phyloP scores from a whole-genome alignment of 2,888 invertebrate species.

The Gonocerus acuteangulatus region DNA sequence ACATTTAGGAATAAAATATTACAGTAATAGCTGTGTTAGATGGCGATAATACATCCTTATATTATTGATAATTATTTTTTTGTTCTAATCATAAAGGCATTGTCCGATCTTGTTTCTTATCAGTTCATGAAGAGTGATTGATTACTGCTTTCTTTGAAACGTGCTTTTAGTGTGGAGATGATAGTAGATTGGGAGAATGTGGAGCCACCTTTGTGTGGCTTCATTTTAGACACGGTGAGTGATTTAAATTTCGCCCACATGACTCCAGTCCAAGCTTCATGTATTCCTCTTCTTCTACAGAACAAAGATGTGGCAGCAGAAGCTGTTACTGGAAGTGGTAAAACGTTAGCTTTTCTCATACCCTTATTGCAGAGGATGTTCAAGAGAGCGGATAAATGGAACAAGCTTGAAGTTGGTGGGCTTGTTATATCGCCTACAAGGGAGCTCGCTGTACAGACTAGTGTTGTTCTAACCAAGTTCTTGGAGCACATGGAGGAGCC shows the following conservation, averaged over 20 bases:
- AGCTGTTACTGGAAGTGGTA: conserved; percentile 97
- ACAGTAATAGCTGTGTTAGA: no score
- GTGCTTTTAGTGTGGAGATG: no score
- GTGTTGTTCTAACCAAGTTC: conserved; percentile 53
- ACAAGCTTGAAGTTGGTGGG: conserved; percentile 71
- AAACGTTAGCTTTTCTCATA: conserved; percentile 91
- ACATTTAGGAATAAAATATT: no score
- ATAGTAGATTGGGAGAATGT: conserved; percentile 47
- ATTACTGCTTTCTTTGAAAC: no score
- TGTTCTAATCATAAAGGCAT: no score
- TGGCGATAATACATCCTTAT: no score
- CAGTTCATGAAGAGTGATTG: no score
- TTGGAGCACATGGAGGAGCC: conserved; percentile 45
- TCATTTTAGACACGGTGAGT: conserved; percentile 46
- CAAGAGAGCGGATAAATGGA: conserved; percentile 55
- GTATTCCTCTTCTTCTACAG: conserved; percentile 56
- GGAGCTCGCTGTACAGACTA: conserved; percentile 87
- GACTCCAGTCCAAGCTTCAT: conserved; percentile 50
- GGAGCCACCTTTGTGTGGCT: conserved; percentile 44
- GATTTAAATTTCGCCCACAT: conserved; percentile 50
- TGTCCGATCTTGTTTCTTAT: no score
- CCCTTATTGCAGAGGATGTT: conserved; percentile 81
- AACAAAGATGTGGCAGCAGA: conserved; percentile 97
- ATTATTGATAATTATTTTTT: no score
- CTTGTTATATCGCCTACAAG: conserved; percentile 91